Percentiles rank a stretch among this genome's conserved stretches.
Evolutionary conservation across 2,797 vertebrate genomes (phyloP).

Genomic region (Micropoecilia bifurca): DNA sequence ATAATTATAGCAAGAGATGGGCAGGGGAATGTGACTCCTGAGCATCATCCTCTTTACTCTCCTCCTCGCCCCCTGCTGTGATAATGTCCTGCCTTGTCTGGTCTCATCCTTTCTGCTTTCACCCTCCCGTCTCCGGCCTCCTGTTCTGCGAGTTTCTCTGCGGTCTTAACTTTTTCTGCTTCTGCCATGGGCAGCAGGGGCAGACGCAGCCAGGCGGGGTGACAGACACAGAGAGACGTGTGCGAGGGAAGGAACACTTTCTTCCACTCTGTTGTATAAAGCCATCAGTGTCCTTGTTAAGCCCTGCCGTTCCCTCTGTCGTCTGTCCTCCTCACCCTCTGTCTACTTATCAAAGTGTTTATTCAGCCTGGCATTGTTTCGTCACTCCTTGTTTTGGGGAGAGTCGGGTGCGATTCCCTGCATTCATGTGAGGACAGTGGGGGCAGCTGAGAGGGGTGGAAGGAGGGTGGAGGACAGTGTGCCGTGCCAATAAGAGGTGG

Average conservation of each 20-base stretch:
- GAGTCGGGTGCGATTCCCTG: slow-evolving; percentile 50
- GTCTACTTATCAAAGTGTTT: slow-evolving; percentile 74
- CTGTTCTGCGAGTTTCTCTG: slow-evolving; percentile 28
- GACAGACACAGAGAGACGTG: slow-evolving; percentile 61
- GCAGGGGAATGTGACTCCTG: slow-evolving; percentile 19
- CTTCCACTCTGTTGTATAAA: slow-evolving; percentile 63
- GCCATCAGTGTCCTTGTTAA: slow-evolving; percentile 74
- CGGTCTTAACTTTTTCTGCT: slow-evolving; percentile 40
- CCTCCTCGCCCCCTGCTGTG: slow-evolving; percentile 56
- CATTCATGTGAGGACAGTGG: slow-evolving; percentile 68
- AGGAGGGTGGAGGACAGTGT: slow-evolving; percentile 22
- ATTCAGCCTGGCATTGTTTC: slow-evolving; percentile 75
- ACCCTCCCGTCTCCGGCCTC: slow-evolving; percentile 10
- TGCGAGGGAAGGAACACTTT: slow-evolving; percentile 65
- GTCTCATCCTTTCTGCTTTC: slow-evolving; percentile 45
- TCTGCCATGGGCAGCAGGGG: slow-evolving; percentile 56
- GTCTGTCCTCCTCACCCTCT: slow-evolving; percentile 74
- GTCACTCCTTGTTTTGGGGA: slow-evolving; percentile 58
- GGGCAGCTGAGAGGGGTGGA: slow-evolving; percentile 41
- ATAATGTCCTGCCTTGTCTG: slow-evolving; percentile 61
- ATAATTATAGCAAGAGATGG: slow-evolving; percentile 74
- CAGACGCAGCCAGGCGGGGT: slow-evolving; percentile 44
- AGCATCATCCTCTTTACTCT: slow-evolving; percentile 38
- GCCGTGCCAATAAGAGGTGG: slow-evolving; percentile 67
- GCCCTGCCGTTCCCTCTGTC: slow-evolving; percentile 54